Conservation (phyloP, 2,113 vertebrate species). For the Dasyprocta punctata region DNA sequence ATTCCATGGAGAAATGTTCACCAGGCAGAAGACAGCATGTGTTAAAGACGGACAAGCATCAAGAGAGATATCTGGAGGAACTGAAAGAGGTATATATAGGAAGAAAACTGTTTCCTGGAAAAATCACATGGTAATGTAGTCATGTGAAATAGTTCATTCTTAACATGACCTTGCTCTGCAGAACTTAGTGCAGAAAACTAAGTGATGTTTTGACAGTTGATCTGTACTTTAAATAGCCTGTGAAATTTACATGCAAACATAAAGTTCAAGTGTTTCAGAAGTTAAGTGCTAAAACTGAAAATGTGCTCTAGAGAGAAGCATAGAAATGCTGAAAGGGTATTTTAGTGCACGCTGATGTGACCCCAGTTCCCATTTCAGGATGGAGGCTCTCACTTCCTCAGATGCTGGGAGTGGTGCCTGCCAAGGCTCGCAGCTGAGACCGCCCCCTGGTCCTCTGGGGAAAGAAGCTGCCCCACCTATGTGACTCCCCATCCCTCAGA, state of each 20-base stretch:
- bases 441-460: background rate
- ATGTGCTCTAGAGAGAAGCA: background rate
- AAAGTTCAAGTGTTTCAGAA: conserved; percentile 18
- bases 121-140: conserved; percentile 59
- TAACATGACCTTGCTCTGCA: conserved; percentile 40
- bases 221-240: conserved; percentile 16
- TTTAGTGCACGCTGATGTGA: background rate
- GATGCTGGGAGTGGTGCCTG: background rate
- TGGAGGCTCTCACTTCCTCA: background rate
- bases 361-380: background rate
- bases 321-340: background rate
- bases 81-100: conserved; percentile 46
- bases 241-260: background rate
- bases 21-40: conserved; percentile 10
- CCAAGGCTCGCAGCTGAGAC: background rate
- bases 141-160: conserved; percentile 66
- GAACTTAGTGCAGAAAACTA: background rate
- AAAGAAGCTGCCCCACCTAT: background rate
- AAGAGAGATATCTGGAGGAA: conserved; percentile 52
- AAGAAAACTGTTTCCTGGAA: conserved; percentile 59
- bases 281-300: background rate
- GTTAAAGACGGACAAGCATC: background rate
- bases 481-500: background rate
- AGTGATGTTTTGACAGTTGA: background rate
- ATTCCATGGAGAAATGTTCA: background rate